These are phyloP conservation scores for Dryas iulia DNA, from an alignment of 1,140 invertebrate species.

Conservation along the genomic window DNA sequence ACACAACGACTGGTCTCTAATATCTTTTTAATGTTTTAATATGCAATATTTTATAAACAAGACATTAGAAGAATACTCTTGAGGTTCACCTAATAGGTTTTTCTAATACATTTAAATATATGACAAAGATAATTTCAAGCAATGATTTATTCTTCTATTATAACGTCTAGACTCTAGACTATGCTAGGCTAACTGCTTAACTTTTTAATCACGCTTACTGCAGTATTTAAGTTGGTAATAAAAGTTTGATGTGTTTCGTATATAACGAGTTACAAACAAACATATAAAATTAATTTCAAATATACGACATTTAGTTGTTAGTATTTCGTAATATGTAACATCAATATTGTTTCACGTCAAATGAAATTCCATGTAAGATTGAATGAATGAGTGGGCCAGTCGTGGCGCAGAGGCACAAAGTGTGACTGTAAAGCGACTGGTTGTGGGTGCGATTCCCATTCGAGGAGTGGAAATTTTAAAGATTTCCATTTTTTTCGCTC, in stretches of 20 bases:
- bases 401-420: no score
- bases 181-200: neutral
- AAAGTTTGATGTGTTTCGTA: neutral
- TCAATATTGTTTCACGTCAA: neutral
- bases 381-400: no score
- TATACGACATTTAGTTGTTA: neutral
- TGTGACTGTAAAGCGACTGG: no score
- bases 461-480: no score
- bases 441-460: no score
- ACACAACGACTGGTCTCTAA: neutral
- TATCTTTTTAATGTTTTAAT: neutral
- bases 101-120: neutral
- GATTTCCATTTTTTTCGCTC: no score
- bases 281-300: neutral
- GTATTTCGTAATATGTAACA: neutral
- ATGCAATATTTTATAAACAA: neutral
- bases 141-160: neutral
- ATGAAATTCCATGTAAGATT: no score
- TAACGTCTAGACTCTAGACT: slow-evolving; percentile 1
- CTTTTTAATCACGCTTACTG: neutral
- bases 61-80: neutral
- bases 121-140: neutral
- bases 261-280: neutral
- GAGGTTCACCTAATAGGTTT: neutral
- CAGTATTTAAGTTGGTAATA: neutral